These are phyloP conservation scores for Ctenopoma kingsleyae DNA, from an alignment of 2,797 vertebrate species.

Conservation along the genomic window DNA sequence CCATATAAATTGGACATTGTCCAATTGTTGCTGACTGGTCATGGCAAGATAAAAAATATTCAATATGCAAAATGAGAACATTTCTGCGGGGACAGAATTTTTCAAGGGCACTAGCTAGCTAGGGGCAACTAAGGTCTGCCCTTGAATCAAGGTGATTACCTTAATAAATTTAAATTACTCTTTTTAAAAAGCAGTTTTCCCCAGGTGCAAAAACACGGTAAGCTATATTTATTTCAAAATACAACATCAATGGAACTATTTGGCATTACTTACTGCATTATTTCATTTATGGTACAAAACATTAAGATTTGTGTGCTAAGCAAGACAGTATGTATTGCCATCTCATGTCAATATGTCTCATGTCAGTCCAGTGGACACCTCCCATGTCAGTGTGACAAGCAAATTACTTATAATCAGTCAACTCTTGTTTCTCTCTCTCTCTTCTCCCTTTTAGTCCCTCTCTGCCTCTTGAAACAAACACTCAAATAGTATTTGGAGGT, in stretches of 20 bases:
- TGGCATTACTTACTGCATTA: not conserved
- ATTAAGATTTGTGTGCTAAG: not conserved
- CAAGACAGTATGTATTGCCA: not conserved
- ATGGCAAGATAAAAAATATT: slow-evolving; percentile 15
- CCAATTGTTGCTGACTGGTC: not conserved
- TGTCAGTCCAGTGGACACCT: not conserved
- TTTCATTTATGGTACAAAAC: not conserved
- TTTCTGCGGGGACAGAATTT: not conserved
- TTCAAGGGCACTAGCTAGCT: slow-evolving; percentile 16
- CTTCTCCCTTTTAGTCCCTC: not conserved
- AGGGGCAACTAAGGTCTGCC: slow-evolving; percentile 1
- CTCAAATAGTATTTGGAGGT: slow-evolving; percentile 34
- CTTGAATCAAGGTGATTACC: slow-evolving; percentile 22
- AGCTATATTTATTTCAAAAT: not conserved
- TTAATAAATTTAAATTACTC: slow-evolving; percentile 14
- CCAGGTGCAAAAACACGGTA: not conserved
- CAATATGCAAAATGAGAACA: slow-evolving; percentile 9
- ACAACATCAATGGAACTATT: not conserved
- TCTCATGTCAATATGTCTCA: not conserved
- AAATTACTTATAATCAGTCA: not conserved
- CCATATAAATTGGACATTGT: slow-evolving; percentile 2
- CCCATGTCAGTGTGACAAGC: not conserved
- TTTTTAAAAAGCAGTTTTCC: not conserved
- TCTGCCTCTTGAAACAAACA: slow-evolving; percentile 21
- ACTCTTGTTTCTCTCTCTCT: not conserved